Base-by-base conservation (phyloP, 2,113 vertebrate species). In the Lucifuga dentata region DNA sequence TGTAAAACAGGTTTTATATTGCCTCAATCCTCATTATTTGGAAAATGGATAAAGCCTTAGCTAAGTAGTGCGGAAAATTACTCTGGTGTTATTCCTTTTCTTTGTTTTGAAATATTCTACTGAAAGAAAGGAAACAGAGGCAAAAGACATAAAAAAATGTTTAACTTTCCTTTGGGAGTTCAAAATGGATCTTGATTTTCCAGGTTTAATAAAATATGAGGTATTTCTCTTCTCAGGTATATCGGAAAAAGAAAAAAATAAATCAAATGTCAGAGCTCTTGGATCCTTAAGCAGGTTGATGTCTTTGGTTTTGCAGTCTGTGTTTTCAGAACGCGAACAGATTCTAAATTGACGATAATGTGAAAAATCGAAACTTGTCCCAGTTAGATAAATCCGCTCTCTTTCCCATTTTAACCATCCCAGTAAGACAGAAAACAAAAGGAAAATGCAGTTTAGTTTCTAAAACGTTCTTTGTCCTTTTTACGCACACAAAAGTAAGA, bases 261-360 rank as follows among this genome's bases (percentile, higher is more conserved):
- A 65, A 74, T 49, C 58, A 88, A 86, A 81, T n/a, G 76, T 76
- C 71, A 45, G 48, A 79, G 71, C 39, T 83, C 24, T 62, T 59
- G 69, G 52, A 51, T 83, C 81, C 71, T 73, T 66, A 35, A 73
- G 55, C 64, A 77, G 74, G 74, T 24, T 58, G 49, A 68, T 83
- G 90, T 92, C 91, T 93, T 93, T 93, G 92, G 92, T 93, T 88
- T 91, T 75, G 11, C 41, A 83, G 64, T 86, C 56, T 69, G 38
- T 52, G 20, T 52, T 40, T 17, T 75, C 36, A 67, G 62, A 60
- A 67, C 68, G 69, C 58, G 55, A 74, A 65, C 51, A 50, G 71
- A 44, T 67, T 78, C 29, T 73, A 16, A 16, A 57, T 66, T 73
- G 33, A 60, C 15, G 24, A 23, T 59, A 51, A 50, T 26, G 46